Percentiles rank a stretch among this genome's conserved stretches.
Conservation (phyloP, 2,113 vertebrate species). For the Laticauda colubrina region DNA sequence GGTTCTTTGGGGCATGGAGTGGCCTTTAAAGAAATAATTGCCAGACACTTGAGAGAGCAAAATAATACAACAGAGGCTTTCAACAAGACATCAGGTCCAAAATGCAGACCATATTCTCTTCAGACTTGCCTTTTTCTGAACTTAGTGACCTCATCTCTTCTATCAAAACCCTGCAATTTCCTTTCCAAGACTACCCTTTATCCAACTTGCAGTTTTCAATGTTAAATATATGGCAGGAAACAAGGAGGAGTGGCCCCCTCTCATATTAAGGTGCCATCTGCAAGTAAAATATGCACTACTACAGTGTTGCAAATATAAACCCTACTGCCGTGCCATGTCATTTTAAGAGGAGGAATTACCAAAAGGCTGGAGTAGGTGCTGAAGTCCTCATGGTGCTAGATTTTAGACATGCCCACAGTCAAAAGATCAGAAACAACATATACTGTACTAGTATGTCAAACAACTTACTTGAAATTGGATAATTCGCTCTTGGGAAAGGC, state of each 20-base stretch:
- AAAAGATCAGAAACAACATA: background rate
- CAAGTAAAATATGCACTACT: background rate
- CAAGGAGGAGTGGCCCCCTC: background rate
- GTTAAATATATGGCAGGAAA: background rate
- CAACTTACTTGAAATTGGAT: conserved; percentile 97
- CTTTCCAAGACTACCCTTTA: background rate
- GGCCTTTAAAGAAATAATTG: conserved; percentile 76
- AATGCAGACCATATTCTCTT: background rate
- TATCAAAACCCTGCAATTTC: background rate
- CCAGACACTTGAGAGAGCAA: conserved; percentile 1
- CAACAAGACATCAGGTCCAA: background rate
- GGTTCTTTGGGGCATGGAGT: conserved; percentile 99
- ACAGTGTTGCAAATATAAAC: background rate
- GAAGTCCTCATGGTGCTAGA: too few species aligned
- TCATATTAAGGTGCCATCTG: background rate
- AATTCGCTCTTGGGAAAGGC: conserved; percentile 99
- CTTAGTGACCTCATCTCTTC: too few species aligned
- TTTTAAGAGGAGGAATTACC: background rate
- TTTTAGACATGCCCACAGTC: too few species aligned
- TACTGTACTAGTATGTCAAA: background rate
- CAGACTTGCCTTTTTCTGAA: too few species aligned
- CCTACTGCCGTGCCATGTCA: background rate
- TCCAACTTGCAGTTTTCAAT: background rate
- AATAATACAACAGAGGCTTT: background rate
- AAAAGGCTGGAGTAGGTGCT: background rate